Evolutionary conservation across 2,113 vertebrate genomes (phyloP).

Genomic region (Cryptomyrus ogoouensis): DNA sequence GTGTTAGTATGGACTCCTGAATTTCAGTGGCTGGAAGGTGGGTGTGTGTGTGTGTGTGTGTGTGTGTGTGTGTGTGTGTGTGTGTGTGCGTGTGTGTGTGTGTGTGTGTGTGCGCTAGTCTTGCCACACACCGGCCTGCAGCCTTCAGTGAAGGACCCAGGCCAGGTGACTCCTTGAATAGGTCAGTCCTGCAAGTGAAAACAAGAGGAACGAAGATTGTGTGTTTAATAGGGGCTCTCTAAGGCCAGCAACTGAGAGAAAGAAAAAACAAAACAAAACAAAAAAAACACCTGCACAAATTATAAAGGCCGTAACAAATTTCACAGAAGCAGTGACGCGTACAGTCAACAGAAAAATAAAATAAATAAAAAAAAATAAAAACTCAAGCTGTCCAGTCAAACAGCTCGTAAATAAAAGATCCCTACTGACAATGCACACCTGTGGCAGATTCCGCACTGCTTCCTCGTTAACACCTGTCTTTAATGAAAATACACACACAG

Average conservation of each 20-base stretch:
- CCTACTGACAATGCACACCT: constrained; percentile 15
- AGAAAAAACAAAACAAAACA: constrained; percentile 27
- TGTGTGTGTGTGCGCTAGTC: constrained; percentile 12
- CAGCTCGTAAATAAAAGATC: not conserved
- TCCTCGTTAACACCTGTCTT: constrained; percentile 17
- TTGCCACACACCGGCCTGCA: constrained; percentile 72
- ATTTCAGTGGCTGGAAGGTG: not conserved
- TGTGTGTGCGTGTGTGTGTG: not conserved
- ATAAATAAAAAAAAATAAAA: not conserved
- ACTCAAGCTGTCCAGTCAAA: not conserved
- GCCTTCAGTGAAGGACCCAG: constrained; percentile 72
- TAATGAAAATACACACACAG: constrained; percentile 5
- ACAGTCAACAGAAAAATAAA: not conserved
- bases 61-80: not conserved
- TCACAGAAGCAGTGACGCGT: not conserved
- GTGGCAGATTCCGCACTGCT: constrained; percentile 5
- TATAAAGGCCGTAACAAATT: not conserved
- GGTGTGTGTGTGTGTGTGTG: not conserved
- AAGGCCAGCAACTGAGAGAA: constrained; percentile 40
- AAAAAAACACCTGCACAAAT: not conserved
- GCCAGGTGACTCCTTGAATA: constrained; percentile 77
- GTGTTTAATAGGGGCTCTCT: constrained; percentile 68
- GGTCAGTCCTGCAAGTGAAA: constrained; percentile 76
- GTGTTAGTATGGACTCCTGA: not conserved
- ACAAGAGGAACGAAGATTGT: constrained; percentile 72